Evolutionary conservation across 2,888 invertebrate genomes (phyloP).

Genomic region (Cantharis nigra): DNA sequence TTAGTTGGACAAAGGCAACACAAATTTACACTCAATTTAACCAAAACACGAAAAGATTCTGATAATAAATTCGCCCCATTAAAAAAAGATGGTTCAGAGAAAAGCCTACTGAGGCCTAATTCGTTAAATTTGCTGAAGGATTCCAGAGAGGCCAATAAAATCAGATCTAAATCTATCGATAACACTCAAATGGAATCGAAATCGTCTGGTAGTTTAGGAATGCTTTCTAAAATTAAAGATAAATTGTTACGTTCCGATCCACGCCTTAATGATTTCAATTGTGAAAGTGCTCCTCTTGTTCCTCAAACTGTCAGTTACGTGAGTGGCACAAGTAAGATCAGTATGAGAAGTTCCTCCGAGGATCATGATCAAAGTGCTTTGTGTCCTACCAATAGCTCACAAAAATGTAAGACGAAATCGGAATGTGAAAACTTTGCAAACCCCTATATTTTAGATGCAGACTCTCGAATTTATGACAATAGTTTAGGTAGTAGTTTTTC

Average conservation of each 20-base stretch:
- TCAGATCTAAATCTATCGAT: slow-evolving; percentile 50
- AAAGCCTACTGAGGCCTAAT: slow-evolving; percentile 42
- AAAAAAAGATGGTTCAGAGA: slow-evolving; percentile 39
- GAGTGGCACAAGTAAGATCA: slow-evolving; percentile 39
- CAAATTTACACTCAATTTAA: background rate
- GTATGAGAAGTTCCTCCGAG: background rate
- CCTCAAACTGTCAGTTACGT: slow-evolving; percentile 52
- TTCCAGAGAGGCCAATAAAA: slow-evolving; percentile 32
- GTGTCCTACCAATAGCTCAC: background rate
- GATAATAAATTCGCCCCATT: slow-evolving; percentile 15
- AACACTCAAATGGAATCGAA: slow-evolving; percentile 35
- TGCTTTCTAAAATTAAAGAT: slow-evolving; percentile 49
- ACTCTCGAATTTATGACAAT: slow-evolving; percentile 40
- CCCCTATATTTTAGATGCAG: slow-evolving; percentile 36
- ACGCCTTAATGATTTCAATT: slow-evolving; percentile 59
- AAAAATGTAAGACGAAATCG: slow-evolving; percentile 44
- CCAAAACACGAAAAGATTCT: background rate
- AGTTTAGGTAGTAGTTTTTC: slow-evolving; percentile 46
- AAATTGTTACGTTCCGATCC: slow-evolving; percentile 51
- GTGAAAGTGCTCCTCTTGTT: slow-evolving; percentile 72
- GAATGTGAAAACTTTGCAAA: slow-evolving; percentile 43
- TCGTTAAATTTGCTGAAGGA: slow-evolving; percentile 43
- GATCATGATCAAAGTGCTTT: background rate
- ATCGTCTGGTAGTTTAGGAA: slow-evolving; percentile 35
- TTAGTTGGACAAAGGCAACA: background rate